phyloP scores from a whole-genome alignment of 2,113 vertebrate genomes.

The Vireo altiloquus region DNA sequence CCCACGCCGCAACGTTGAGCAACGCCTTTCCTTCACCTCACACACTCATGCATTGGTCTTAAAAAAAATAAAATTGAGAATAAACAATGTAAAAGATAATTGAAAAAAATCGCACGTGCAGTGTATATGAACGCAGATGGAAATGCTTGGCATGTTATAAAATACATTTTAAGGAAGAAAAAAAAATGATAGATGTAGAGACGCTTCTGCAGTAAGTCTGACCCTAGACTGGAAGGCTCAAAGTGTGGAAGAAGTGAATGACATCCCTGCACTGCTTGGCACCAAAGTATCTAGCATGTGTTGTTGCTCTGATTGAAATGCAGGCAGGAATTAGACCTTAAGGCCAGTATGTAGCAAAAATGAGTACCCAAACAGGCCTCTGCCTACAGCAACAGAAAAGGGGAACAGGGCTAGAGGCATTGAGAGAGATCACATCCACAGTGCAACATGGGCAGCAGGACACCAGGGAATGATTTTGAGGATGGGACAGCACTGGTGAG shows the following conservation, averaged over 20 bases:
- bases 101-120: neutral
- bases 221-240: neutral
- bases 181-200: neutral
- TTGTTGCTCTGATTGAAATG: neutral
- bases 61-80: neutral
- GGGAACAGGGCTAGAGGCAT: neutral
- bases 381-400: neutral
- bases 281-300: neutral
- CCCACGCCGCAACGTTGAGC: neutral
- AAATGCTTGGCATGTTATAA: neutral
- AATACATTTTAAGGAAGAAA: neutral
- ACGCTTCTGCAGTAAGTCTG: neutral
- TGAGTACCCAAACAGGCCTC: neutral
- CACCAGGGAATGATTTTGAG: neutral
- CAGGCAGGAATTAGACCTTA: neutral
- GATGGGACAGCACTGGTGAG: neutral
- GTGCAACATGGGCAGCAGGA: neutral
- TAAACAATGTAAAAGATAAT: neutral
- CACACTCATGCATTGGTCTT: accelerated
- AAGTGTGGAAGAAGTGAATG: neutral
- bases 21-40: neutral
- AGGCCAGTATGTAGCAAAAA: neutral
- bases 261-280: neutral
- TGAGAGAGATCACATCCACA: neutral
- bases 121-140: neutral